Evolutionary conservation across 2,888 invertebrate species (phyloP).

Genomic region (Sussaba pulchella): DNA sequence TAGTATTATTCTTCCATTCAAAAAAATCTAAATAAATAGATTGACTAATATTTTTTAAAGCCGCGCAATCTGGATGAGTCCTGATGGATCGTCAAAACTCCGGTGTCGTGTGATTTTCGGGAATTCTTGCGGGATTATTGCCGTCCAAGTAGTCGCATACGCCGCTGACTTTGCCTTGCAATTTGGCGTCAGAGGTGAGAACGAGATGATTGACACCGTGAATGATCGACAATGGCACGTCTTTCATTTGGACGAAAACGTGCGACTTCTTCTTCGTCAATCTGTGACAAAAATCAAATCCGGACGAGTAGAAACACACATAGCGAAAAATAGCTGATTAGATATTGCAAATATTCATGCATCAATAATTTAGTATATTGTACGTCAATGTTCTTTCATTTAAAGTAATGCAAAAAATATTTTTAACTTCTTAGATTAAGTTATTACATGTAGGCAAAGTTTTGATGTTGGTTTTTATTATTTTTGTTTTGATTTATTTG

Average conservation of each 20-base stretch:
- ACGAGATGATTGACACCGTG: constrained; percentile 68
- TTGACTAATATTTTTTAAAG: background rate
- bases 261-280: constrained; percentile 67
- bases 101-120: constrained; percentile 60
- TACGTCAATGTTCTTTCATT: too few relatives aligned
- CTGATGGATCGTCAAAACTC: background rate
- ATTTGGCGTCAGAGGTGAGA: constrained; percentile 55
- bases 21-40: background rate
- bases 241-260: constrained; percentile 62
- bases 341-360: too few relatives aligned
- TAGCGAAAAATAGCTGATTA: too few relatives aligned
- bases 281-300: constrained; percentile 60
- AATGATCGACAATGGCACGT: constrained; percentile 62
- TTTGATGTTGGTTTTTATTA: too few relatives aligned
- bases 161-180: constrained; percentile 72
- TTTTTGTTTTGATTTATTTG: too few relatives aligned
- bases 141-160: constrained; percentile 75
- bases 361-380: too few relatives aligned
- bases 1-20: background rate
- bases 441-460: too few relatives aligned
- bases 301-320: too few relatives aligned
- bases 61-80: background rate
- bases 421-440: too few relatives aligned
- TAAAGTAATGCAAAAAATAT: too few relatives aligned
- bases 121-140: constrained; percentile 62